Conservation (phyloP, 2,797 vertebrate species). For the Enteromius anoplus region DNA sequence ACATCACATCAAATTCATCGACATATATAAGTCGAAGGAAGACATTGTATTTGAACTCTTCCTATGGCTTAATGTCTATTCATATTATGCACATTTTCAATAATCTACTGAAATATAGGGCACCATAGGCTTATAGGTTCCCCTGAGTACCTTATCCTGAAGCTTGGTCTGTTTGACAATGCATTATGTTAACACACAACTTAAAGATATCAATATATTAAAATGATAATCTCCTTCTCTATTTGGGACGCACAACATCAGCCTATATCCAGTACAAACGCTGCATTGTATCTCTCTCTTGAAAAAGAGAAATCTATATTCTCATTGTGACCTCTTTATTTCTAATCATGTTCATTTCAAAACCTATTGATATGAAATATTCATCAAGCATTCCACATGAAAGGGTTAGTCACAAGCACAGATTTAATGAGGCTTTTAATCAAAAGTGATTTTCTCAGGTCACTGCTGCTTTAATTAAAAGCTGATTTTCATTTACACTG, state of each 20-base stretch:
- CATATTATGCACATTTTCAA: neutral
- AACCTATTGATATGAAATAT: conserved; percentile 5
- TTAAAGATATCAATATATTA: neutral
- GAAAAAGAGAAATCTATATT: neutral
- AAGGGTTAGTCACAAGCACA: neutral
- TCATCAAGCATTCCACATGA: neutral
- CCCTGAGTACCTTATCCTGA: neutral
- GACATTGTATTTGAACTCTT: neutral
- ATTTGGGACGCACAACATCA: conserved; percentile 5
- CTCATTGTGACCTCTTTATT: conserved; percentile 3
- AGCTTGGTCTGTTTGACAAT: conserved; percentile 2
- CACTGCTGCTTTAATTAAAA: conserved; percentile 2
- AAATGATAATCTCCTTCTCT: neutral
- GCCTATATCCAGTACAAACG: neutral
- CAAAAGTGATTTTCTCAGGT: conserved; percentile 7
- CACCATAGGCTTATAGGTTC: conserved; percentile 15
- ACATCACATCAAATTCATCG: neutral
- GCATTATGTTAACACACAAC: neutral
- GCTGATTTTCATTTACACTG: neutral
- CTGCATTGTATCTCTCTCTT: neutral
- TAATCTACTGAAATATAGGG: conserved; percentile 19
- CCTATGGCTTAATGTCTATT: neutral
- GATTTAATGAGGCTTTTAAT: neutral
- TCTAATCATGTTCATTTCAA: neutral
- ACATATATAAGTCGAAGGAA: neutral